These are phyloP conservation scores for Basileuterus tristriatus DNA, from an alignment of 2,797 vertebrate species.

Conservation along the genomic window DNA sequence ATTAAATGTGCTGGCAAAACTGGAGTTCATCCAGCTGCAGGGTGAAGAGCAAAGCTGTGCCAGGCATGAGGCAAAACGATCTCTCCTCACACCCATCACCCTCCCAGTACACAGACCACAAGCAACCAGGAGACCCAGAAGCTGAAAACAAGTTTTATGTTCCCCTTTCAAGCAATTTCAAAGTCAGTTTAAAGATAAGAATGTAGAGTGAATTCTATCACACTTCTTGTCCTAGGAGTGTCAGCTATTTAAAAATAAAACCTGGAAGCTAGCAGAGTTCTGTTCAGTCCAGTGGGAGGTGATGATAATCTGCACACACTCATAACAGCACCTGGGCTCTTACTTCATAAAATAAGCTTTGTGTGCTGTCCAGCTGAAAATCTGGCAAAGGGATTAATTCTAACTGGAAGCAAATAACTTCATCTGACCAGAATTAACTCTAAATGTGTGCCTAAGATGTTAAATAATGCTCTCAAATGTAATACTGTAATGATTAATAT, in stretches of 20 bases:
- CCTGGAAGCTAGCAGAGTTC: constrained; percentile 24
- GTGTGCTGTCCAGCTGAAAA: constrained; percentile 35
- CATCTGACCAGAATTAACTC: constrained; percentile 41
- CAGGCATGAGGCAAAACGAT: accelerated
- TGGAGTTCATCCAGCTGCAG: not conserved
- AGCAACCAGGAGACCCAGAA: not conserved
- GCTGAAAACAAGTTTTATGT: not conserved
- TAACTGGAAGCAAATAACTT: constrained; percentile 20
- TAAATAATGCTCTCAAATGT: not conserved
- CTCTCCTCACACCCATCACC: not conserved
- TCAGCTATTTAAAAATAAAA: constrained; percentile 41
- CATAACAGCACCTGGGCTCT: constrained; percentile 54
- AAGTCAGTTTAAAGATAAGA: not conserved
- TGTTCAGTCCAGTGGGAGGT: not conserved
- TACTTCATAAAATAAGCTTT: constrained; percentile 41
- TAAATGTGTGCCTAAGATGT: not conserved
- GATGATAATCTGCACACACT: constrained; percentile 7
- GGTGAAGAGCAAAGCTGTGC: not conserved
- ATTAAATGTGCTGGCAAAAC: not conserved
- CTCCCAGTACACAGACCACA: not conserved
- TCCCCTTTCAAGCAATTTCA: not conserved
- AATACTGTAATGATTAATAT: not conserved
- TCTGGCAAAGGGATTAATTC: constrained; percentile 18
- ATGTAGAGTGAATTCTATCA: not conserved
- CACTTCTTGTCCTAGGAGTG: not conserved